Evolutionary conservation across 2,888 invertebrate genomes (phyloP).

Genomic region (Ornithoptera alexandrae): DNA sequence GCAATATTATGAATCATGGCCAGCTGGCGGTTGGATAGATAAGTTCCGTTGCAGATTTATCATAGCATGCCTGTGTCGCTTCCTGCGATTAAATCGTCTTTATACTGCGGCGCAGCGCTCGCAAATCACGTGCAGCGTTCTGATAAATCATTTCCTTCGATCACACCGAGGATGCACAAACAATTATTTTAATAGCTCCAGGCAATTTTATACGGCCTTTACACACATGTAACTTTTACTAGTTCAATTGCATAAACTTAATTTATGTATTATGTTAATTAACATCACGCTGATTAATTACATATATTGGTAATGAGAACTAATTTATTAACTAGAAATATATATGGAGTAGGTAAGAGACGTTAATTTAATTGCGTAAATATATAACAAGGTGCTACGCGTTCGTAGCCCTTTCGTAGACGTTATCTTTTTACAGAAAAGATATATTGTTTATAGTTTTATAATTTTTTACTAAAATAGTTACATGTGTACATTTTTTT

Average conservation of each 20-base stretch:
- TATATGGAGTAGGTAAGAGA: background rate
- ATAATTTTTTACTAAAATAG: background rate
- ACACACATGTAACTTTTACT: background rate
- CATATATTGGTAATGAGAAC: background rate
- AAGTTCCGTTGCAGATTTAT: constrained; percentile 69
- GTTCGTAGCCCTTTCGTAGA: constrained; percentile 23
- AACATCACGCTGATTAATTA: background rate
- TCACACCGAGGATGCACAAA: constrained; percentile 40
- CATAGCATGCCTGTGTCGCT: constrained; percentile 52
- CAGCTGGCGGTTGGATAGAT: constrained; percentile 66
- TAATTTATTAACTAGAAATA: too few species aligned
- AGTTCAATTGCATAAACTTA: background rate
- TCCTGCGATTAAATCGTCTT: constrained; percentile 73
- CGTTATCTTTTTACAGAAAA: background rate
- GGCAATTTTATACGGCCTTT: background rate
- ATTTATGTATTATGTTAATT: background rate
- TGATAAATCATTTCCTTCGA: constrained; percentile 73
- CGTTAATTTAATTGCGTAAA: background rate
- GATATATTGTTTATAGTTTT: background rate
- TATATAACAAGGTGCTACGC: constrained; percentile 19
- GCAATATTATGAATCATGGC: constrained; percentile 61
- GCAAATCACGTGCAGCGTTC: constrained; percentile 65
- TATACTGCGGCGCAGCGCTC: constrained; percentile 43
- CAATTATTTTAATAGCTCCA: constrained; percentile 24
- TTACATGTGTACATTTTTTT: background rate